Percentiles rank a stretch among this genome's conserved stretches.
These are phyloP conservation scores for Tragopan temminckii DNA, from an alignment of 2,797 vertebrate genomes.

Conservation along the genomic window DNA sequence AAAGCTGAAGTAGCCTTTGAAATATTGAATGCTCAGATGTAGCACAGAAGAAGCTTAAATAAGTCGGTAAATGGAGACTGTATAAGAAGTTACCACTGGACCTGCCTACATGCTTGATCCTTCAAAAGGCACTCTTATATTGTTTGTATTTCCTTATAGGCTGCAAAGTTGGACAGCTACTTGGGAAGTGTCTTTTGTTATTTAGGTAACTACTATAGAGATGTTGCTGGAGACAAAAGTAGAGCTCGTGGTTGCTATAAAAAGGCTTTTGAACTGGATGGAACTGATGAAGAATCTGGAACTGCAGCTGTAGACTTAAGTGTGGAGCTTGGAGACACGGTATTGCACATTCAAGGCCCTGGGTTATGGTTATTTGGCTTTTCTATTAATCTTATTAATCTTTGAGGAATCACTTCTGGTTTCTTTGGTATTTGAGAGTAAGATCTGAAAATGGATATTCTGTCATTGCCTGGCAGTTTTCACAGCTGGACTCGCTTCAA, in stretches of 20 bases:
- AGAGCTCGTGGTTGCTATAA: slow-evolving; percentile 95
- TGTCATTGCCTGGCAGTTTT: background rate
- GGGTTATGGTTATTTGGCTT: background rate
- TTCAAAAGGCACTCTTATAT: background rate
- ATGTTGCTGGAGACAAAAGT: slow-evolving; percentile 86
- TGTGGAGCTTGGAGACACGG: slow-evolving; percentile 92
- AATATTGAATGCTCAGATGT: background rate
- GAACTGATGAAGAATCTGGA: slow-evolving; percentile 88
- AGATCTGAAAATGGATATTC: background rate
- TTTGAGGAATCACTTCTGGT: background rate
- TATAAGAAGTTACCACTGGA: background rate
- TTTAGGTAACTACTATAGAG: slow-evolving; percentile 93
- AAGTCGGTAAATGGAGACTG: background rate
- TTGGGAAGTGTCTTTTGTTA: slow-evolving; percentile 89
- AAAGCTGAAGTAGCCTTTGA: background rate
- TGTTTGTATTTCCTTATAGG: slow-evolving; percentile 81
- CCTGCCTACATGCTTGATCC: background rate
- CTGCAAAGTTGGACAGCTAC: slow-evolving; percentile 92
- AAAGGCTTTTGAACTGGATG: slow-evolving; percentile 94
- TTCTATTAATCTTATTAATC: background rate
- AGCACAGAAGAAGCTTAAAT: background rate
- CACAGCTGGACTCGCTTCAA: background rate
- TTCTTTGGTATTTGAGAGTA: background rate
- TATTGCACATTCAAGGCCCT: slow-evolving; percentile 61
- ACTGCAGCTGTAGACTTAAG: slow-evolving; percentile 92